Evolutionary conservation across 2,113 vertebrate species (phyloP).

Genomic region (Proteles cristata): DNA sequence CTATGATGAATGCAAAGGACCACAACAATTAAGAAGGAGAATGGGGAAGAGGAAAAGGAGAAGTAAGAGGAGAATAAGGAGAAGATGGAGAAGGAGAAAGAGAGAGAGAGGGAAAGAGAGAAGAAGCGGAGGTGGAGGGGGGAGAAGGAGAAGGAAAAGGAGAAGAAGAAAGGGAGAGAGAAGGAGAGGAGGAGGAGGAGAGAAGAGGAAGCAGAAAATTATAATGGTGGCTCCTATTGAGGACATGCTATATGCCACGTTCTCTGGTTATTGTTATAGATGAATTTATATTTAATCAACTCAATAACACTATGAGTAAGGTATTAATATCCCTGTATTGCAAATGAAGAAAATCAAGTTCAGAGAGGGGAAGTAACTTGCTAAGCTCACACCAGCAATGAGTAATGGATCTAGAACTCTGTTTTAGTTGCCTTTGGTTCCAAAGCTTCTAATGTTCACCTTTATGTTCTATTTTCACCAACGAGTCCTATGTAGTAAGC

Average conservation of each 20-base stretch:
- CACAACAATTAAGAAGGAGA: neutral
- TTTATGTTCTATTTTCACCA: conserved; percentile 1
- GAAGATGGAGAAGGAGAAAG: too few species aligned
- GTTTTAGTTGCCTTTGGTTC: neutral
- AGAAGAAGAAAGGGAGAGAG: too few species aligned
- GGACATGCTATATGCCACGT: neutral
- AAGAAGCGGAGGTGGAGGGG: too few species aligned
- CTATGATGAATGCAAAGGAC: neutral
- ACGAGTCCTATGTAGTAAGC: neutral
- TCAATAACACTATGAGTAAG: neutral
- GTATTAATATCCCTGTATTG: neutral
- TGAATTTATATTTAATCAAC: neutral
- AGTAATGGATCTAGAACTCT: neutral
- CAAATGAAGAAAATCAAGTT: conserved; percentile 2
- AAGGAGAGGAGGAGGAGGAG: too few species aligned
- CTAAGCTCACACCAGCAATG: neutral
- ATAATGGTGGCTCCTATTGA: neutral
- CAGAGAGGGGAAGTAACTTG: neutral
- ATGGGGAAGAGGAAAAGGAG: neutral
- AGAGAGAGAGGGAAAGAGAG: too few species aligned
- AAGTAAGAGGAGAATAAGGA: neutral
- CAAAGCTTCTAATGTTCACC: neutral
- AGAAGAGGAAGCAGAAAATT: neutral
- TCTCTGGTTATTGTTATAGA: neutral
- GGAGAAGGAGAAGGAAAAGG: too few species aligned